phyloP scores from a whole-genome alignment of 2,888 invertebrate genomes.

The Vanessa cardui region DNA sequence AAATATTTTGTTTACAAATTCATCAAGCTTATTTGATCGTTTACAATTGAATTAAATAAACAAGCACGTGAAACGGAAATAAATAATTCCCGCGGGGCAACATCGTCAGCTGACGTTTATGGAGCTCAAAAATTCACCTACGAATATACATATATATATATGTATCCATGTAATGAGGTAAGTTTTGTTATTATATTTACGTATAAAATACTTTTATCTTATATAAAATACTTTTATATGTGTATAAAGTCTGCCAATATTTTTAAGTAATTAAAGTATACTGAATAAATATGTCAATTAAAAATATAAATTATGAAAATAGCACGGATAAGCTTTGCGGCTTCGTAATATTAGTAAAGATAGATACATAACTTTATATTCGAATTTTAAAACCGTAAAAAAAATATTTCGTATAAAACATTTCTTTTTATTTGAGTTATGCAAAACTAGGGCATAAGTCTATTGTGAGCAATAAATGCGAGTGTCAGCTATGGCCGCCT shows the following conservation, averaged over 20 bases:
- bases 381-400: background rate
- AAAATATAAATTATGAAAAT: no score
- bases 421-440: slow-evolving; percentile 6
- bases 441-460: slow-evolving; percentile 18
- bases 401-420: background rate
- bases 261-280: no score
- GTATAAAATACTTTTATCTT: no score
- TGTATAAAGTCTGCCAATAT: no score
- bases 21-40: slow-evolving; percentile 7
- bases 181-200: no score
- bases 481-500: slow-evolving; percentile 12
- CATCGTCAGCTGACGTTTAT: background rate
- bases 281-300: no score
- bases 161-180: background rate
- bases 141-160: background rate
- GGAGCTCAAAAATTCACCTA: no score
- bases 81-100: slow-evolving; percentile 5
- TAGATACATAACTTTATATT: no score
- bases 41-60: slow-evolving; percentile 7
- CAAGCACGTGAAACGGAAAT: slow-evolving; percentile 1
- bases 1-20: background rate
- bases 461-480: slow-evolving; percentile 20
- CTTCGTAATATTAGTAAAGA: no score
- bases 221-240: no score
- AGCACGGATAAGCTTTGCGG: no score